Evolutionary conservation across 2,888 invertebrate genomes (phyloP), one percentile per base, ranked within the genome.

Genomic region (Parnassius mnemosyne): DNA sequence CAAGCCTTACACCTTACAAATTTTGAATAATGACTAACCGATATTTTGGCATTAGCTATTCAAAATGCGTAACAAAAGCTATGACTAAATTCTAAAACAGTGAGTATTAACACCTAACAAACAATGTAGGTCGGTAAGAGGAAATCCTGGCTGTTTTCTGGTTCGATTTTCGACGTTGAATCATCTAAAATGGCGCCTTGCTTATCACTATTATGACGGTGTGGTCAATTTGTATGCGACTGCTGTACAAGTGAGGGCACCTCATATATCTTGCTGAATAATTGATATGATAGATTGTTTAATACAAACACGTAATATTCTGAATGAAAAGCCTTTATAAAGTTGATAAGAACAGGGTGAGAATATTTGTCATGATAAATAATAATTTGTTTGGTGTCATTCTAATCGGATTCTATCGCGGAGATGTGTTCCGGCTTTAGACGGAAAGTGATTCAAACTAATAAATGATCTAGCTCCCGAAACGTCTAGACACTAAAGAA

Each of bases 91-190:
- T 41, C 13, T 10, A 42, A 61, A 57, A 61, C 57, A 62, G 49
- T 57, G 57, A 25, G 47, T 43, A 41, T 53, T 57, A 52, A 53
- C 43, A 25, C 41, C 20, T 20, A 52, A 58, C 11, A 34, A 34
- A 47, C 47, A 51, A 51, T 56, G 51, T 62, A 62, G 53, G 53
- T 53, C 53, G 12, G 10, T 53, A 11, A 49, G 12, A 57, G 61
- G 53, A 62, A 62, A 62, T 49, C 55, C 60, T 55, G 60, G 12
- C 11, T 16, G 60, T 16, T 44, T 60, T 16, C 44, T 13, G 9
- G 13, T 52, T 61, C 49, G 47, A 57, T 57, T 55, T 61, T 61
- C 44, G 53, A 49, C 49, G 47, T 12, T 62, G 57, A 62, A 50
- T 62, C 61, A 62, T 49, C 49, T 13, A 43, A 57, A 44, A 12